Conservation (phyloP, 2,888 invertebrate species). For the Alsophila aescularia region DNA sequence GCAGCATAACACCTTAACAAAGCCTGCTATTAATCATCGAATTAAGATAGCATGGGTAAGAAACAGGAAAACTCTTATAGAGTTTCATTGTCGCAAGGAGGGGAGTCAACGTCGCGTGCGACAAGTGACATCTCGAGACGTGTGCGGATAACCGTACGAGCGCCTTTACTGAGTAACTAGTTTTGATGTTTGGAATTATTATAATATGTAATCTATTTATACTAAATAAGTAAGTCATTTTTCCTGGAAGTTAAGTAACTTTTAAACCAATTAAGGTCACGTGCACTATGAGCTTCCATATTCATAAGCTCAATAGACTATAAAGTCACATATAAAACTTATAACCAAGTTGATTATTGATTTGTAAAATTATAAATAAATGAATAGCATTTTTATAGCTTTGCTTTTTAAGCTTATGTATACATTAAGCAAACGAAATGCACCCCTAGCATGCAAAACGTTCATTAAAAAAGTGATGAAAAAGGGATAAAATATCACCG, state of each 20-base stretch:
- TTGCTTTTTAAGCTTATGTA: conserved; percentile 4
- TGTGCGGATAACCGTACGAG: conserved; percentile 67
- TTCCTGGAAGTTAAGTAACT: no score
- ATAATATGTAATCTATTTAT: no score
- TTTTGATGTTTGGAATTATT: background rate
- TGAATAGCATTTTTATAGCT: background rate
- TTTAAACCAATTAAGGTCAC: no score
- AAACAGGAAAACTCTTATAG: conserved; percentile 60
- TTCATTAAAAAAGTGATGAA: conserved; percentile 25
- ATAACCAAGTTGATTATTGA: no score
- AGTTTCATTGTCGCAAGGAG: conserved; percentile 60
- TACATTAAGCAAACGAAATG: conserved; percentile 26
- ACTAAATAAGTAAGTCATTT: no score
- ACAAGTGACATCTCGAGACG: conserved; percentile 76
- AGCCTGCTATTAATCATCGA: conserved; percentile 34
- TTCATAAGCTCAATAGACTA: no score
- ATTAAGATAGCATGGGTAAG: conserved; percentile 51
- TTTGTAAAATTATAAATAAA: no score
- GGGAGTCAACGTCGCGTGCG: conserved; percentile 67
- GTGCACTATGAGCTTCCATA: no score
- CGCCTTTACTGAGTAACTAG: conserved; percentile 36
- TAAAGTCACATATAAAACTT: no score
- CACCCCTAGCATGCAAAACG: conserved; percentile 29
- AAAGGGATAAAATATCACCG: conserved; percentile 26
- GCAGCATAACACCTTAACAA: conserved; percentile 12